Base-by-base conservation (phyloP, 1,140 invertebrate genomes). In the Hyposmocoma kahamanoa region DNA sequence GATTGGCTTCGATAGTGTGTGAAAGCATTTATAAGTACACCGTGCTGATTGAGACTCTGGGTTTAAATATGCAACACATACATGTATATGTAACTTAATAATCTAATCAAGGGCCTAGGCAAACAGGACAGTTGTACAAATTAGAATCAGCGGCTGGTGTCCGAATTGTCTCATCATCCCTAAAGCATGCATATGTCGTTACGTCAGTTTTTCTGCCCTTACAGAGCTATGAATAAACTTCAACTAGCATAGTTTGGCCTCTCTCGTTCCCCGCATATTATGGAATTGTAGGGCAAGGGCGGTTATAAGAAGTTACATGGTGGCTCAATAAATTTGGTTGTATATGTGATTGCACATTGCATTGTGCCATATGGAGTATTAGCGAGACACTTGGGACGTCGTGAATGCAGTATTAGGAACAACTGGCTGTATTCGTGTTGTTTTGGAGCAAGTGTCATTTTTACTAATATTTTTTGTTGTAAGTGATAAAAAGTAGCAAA, bases 111-210 rank as follows among this genome's bases (percentile, higher is more conserved):
- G n/a, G n/a, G 24, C 48, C 46, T 57, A n/a, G 42, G 34, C 47
- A 32, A 36, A 30, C 19, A 53, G 65, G 47, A 67, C 78, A 77
- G 75, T 77, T 78, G 72, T 62, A 66, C 54, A 70, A 72, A 72
- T 72, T 73, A 76, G 46, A 44, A 53, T 56, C 56, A 63, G 64
- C 62, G 59, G 54, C 62, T 75, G 69, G 68, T 70, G 67, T 72
- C 67, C 66, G 67, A 54, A 73, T 74, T 71, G 68, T 76, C 67
- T 72, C 77, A 78, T 80, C 70, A 59, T 69, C 73, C 73, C 79
- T 84, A 84, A 84, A 80, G 77, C 77, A 78, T 81, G 69, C 80
- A 84, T 76, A 84, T 84, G 80, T 74, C 72, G 73, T 74, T 72
- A 70, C 67, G 74, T 77, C 72, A 77, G 56, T 70, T 73, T 75